Base-by-base conservation (phyloP, 2,797 vertebrate species). In the Pachyuromys duprasi region DNA sequence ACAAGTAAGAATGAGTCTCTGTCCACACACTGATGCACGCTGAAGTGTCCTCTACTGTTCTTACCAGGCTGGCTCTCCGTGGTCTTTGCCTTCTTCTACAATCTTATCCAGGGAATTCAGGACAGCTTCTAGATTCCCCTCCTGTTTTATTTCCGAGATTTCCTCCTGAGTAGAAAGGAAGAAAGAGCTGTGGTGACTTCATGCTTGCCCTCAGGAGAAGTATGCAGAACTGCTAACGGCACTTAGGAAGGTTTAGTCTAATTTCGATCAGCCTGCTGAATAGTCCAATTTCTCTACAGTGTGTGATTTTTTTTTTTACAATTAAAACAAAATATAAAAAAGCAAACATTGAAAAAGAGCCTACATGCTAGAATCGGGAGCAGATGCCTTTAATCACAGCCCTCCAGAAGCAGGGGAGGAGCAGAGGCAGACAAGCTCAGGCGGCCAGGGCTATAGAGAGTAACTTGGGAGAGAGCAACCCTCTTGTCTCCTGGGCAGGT, bases 101-200 rank as follows among this genome's bases (percentile, higher is more conserved):
- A 99, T 98, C 91, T 98, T 98, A 92, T 99, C 99, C 97, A 99
- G 95, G 14, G 99, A 98, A 65, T 98, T 97, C 28, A 99, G 97
- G 89, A 99, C 99, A 26, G 33, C n/a, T 72, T 99, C 98, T 55
- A 99, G 98, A 33, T 98, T 98, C 1, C 99, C 99, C 93, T 99
- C 99, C 8, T 99, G 97, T 91, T 99, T 99, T 74, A 99, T 97
- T 90, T 98, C 98, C 67, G 96, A 97, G 91, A 99, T 99, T 97
- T 99, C 99, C 12, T 99, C 99, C 99, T 99, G 96, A 0, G 95
- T 28, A 49, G 90, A 55, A 86, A 94, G 84, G 39, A 88, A 55
- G 49, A 42, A 42, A 90, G 55, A 39, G 49, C 42, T 31, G 18
- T 18, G 5, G 81, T 24, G 39, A 78, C n/a, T n/a, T 42, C 28